Evolutionary conservation across 2,797 vertebrate genomes (phyloP).

Genomic region (Tangara arthus): DNA sequence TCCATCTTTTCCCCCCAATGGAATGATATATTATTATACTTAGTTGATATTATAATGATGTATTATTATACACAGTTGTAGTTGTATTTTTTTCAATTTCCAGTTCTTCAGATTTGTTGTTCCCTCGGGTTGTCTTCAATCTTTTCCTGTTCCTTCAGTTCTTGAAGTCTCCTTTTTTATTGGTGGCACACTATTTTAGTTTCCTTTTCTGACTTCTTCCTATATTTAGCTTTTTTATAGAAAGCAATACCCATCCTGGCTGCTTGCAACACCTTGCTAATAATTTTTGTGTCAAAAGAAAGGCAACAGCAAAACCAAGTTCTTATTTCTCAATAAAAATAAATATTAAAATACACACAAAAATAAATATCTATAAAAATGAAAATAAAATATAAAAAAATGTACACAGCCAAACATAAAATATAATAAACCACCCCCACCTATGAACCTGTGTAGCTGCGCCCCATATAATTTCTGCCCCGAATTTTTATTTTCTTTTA

Average conservation of each 20-base stretch:
- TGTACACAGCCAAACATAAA: neutral
- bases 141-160: neutral
- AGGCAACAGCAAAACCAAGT: neutral
- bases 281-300: neutral
- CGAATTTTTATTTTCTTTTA: neutral
- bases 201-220: neutral
- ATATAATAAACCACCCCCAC: rapidly evolving
- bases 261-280: neutral
- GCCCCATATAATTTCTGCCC: neutral
- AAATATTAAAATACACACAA: neutral
- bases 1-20: neutral
- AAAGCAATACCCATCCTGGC: neutral
- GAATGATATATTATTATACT: neutral
- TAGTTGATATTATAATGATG: neutral
- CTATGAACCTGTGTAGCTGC: neutral
- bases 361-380: neutral
- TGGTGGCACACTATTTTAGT: neutral
- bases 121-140: neutral
- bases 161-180: neutral
- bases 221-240: neutral
- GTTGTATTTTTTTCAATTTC: neutral
- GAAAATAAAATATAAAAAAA: neutral
- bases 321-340: neutral
- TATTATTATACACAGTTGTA: neutral
- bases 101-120: neutral